Conservation (phyloP, 1,140 invertebrate species). For the Drosophila takahashii region DNA sequence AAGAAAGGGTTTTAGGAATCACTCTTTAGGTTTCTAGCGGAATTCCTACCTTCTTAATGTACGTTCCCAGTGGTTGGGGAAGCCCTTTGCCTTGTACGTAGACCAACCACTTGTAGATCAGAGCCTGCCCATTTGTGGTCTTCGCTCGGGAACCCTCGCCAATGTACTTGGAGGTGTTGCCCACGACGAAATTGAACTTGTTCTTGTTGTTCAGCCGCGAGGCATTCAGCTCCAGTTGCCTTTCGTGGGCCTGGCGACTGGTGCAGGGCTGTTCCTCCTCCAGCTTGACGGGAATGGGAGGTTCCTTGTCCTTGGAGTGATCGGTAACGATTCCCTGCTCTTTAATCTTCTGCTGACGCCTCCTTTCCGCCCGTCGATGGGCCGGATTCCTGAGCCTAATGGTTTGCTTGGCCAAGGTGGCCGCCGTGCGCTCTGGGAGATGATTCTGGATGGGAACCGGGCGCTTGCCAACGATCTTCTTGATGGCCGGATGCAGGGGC, state of each 20-base stretch:
- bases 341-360: slow-evolving; percentile 58
- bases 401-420: slow-evolving; percentile 84
- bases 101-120: slow-evolving; percentile 96
- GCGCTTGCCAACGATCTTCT: slow-evolving; percentile 88
- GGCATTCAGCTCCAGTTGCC: slow-evolving; percentile 50
- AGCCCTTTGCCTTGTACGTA: slow-evolving; percentile 88
- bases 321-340: slow-evolving; percentile 75
- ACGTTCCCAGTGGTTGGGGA: slow-evolving; percentile 86
- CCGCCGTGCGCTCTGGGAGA: slow-evolving; percentile 85
- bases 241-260: slow-evolving; percentile 54
- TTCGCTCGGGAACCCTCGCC: slow-evolving; percentile 82
- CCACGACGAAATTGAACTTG: slow-evolving; percentile 87
- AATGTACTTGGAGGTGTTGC: slow-evolving; percentile 95
- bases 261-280: slow-evolving; percentile 61
- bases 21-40: no score
- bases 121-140: slow-evolving; percentile 85
- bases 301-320: slow-evolving; percentile 56
- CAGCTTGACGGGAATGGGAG: background rate
- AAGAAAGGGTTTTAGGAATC: background rate
- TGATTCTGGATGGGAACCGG: slow-evolving; percentile 76
- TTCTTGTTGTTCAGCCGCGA: slow-evolving; percentile 75
- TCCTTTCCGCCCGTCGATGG: slow-evolving; percentile 50
- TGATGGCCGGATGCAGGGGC: slow-evolving; percentile 90
- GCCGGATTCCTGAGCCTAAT: slow-evolving; percentile 64
- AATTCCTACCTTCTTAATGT: slow-evolving; percentile 87